A percentile compares a stretch with the other conserved stretches of the same genome.
Evolutionary conservation across 2,888 invertebrate species (phyloP).

Genomic region (Leucophenga maculata): DNA sequence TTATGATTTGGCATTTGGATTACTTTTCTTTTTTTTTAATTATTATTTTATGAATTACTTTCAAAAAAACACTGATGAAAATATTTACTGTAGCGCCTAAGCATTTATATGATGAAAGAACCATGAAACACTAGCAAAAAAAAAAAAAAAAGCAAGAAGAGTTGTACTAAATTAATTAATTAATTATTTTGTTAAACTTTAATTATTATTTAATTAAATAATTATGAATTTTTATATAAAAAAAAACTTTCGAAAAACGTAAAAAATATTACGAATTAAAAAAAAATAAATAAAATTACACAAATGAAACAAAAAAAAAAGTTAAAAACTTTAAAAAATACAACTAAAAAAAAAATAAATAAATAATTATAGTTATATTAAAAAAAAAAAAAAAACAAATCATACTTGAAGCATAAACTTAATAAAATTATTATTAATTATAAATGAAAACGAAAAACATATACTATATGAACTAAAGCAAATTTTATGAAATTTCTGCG

Average conservation of each 20-base stretch:
- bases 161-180: conserved; percentile 16
- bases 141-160: too few species aligned
- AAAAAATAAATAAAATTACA: background rate
- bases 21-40: background rate
- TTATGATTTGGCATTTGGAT: conserved; percentile 7
- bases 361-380: conserved; percentile 23
- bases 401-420: conserved; percentile 9
- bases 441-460: background rate
- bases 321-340: conserved; percentile 6
- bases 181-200: background rate
- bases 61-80: background rate
- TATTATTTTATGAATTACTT: too few species aligned
- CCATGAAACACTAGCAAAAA: conserved; percentile 27
- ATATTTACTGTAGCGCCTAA: conserved; percentile 12
- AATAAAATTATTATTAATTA: conserved; percentile 6
- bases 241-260: conserved; percentile 4
- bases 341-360: background rate
- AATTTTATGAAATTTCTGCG: background rate
- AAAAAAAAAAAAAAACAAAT: too few species aligned
- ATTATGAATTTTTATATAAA: background rate
- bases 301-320: conserved; percentile 1
- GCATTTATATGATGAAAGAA: background rate
- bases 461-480: background rate
- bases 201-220: background rate
- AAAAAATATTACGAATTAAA: background rate